Evolutionary conservation across 1,140 invertebrate genomes (phyloP), one percentile per base, ranked within the genome.

Genomic region (Onthophagus taurus): DNA sequence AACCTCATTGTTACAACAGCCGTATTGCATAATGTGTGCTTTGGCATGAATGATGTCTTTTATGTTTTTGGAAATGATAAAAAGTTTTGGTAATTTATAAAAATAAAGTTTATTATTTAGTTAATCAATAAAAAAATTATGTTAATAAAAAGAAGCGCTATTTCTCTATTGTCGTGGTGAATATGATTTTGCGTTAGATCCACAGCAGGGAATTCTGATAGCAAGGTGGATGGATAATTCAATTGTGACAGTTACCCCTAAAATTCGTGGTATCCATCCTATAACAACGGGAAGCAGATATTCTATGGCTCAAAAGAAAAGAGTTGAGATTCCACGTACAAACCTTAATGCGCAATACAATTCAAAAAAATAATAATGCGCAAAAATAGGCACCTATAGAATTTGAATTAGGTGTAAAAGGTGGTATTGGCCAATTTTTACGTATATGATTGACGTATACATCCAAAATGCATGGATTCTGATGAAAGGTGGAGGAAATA

Each of bases 341-440:
- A 34, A 34, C 14, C 31, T 34, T 34, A 34, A 48, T 45, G 49
- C 45, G 46, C 6, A 46, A 46, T 8, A 31, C 42, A 5, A 42
- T 51, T 23, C 24, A 24, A 19, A 47, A 47, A 34, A 42, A 54
- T 45, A 26, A n/a, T n/a, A n/a, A n/a, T n/a, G n/a, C 49, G 23
- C 7, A 26, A 37, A 50, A 18, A 33, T 50, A 8, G 36, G 24
- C 21, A 36, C 14, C n/a, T 44, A 53, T 35, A n/a, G 50, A 34
- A 44, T 52, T 13, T 11, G 30, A 3, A 49, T 53, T 17, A 30
- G 43, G n/a, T 39, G 42, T 8, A 53, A 53, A 41, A 53, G 52
- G 33, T 53, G 49, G 49, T 49, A 46, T 37, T 52, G 42, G 23
- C 52, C 52, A 26, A 19, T 53, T 3, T 23, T 53, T 8, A 51